Evolutionary conservation across 2,888 invertebrate genomes (phyloP).

Genomic region (Aproaerema taeniolella): DNA sequence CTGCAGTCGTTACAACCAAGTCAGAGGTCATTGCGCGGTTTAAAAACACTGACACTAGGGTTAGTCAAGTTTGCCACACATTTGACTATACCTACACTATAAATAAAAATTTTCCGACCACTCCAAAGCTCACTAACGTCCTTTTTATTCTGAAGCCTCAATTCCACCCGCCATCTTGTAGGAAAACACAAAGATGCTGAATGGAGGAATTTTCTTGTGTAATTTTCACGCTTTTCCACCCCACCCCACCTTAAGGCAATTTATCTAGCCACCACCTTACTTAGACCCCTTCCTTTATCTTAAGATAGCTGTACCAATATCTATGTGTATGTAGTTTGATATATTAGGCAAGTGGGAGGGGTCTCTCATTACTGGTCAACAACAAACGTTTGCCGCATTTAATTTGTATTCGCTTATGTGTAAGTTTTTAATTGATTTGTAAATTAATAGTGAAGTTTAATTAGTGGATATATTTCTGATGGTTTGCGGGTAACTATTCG

Average conservation of each 20-base stretch:
- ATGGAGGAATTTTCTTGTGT: conserved; percentile 75
- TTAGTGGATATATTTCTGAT: no score
- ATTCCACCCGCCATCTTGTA: conserved; percentile 62
- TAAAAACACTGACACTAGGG: no score
- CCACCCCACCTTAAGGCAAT: conserved; percentile 28
- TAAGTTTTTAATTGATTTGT: conserved; percentile 52
- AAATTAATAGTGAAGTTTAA: conserved; percentile 28
- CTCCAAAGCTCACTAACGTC: no score
- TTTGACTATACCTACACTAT: no score
- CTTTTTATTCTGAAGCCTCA: no score
- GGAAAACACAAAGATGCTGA: conserved; percentile 76
- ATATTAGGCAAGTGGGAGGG: conserved; percentile 22
- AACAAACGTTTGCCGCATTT: conserved; percentile 32
- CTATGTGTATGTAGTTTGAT: not conserved
- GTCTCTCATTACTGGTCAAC: conserved; percentile 23
- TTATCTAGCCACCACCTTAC: conserved; percentile 32
- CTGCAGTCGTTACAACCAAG: no score
- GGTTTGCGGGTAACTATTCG: no score
- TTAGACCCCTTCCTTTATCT: conserved; percentile 22
- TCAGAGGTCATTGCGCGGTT: no score
- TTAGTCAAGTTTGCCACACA: no score
- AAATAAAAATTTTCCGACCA: no score
- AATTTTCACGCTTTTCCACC: conserved; percentile 72
- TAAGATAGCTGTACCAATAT: no score
- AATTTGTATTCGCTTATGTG: conserved; percentile 39